These are phyloP conservation scores for Hoplostethus mediterraneus DNA, from an alignment of 2,797 vertebrate species.

Conservation along the genomic window DNA sequence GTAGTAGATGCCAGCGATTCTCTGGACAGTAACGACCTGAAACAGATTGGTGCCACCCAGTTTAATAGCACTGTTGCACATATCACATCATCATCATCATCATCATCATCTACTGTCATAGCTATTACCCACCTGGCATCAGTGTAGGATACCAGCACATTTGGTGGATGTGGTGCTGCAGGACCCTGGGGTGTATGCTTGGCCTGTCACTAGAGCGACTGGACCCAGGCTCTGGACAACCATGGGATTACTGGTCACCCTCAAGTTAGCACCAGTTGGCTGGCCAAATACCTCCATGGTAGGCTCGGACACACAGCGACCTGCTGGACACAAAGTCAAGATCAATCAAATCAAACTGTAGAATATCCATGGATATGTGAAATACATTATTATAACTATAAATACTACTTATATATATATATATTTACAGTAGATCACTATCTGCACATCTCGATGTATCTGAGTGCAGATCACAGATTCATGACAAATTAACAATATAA, in stretches of 20 bases:
- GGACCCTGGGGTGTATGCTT: conserved; percentile 77
- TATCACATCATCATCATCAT: neutral
- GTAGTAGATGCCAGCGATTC: conserved; percentile 91
- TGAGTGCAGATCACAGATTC: conserved; percentile 3
- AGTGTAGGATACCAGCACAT: conserved; percentile 83
- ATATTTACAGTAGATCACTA: no score
- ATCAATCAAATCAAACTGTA: conserved; percentile 9
- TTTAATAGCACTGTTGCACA: conserved; percentile 30
- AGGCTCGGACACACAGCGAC: conserved; percentile 78
- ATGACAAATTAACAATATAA: conserved; percentile 8
- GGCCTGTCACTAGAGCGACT: conserved; percentile 78
- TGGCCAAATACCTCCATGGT: conserved; percentile 85
- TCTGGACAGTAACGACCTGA: conserved; percentile 89
- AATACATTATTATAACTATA: neutral
- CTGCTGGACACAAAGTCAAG: conserved; percentile 75
- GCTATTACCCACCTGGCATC: conserved; percentile 89
- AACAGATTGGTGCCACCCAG: conserved; percentile 64
- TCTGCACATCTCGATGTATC: neutral
- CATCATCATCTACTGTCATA: conserved; percentile 17
- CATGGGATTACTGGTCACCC: conserved; percentile 86
- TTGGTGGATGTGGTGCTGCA: conserved; percentile 81
- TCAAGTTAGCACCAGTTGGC: conserved; percentile 83
- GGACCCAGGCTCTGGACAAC: conserved; percentile 84
- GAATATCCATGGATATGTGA: conserved; percentile 6
- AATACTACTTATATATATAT: no score